Conservation (phyloP, 2,888 invertebrate genomes). For the Gibbula magus region DNA sequence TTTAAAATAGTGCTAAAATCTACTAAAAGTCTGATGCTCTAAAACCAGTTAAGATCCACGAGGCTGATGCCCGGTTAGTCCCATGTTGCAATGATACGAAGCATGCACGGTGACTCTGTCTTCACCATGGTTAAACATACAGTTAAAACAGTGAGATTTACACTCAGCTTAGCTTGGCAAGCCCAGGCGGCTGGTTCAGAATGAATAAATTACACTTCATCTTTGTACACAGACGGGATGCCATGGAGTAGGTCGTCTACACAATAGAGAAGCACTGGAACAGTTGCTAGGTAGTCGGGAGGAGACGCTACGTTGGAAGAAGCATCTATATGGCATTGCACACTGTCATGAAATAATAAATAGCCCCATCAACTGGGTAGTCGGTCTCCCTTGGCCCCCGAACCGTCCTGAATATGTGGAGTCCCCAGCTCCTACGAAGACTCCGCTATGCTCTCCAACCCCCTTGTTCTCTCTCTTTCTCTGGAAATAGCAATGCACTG, state of each 20-base stretch:
- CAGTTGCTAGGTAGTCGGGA: neutral
- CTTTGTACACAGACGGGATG: neutral
- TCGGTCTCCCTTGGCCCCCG: conserved; percentile 4
- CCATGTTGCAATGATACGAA: no score
- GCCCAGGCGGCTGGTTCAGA: neutral
- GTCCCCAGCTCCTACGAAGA: neutral
- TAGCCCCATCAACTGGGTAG: neutral
- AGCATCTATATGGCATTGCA: conserved; percentile 20
- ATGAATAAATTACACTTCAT: conserved; percentile 7
- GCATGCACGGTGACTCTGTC: no score
- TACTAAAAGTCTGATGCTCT: no score
- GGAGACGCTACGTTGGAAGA: neutral
- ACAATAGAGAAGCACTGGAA: neutral
- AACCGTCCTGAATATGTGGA: neutral
- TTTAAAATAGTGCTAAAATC: no score
- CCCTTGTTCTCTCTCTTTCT: neutral
- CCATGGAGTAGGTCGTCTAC: neutral
- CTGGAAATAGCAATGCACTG: neutral
- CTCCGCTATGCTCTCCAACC: neutral
- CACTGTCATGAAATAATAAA: conserved; percentile 7
- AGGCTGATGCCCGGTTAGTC: no score
- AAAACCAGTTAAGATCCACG: no score
- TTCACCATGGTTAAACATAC: no score
- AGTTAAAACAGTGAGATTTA: no score
- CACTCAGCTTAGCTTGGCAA: no score